Evolutionary conservation across 2,888 invertebrate species (phyloP), one percentile per base, ranked within the genome.

Genomic region (Trachelus iudaicus): DNA sequence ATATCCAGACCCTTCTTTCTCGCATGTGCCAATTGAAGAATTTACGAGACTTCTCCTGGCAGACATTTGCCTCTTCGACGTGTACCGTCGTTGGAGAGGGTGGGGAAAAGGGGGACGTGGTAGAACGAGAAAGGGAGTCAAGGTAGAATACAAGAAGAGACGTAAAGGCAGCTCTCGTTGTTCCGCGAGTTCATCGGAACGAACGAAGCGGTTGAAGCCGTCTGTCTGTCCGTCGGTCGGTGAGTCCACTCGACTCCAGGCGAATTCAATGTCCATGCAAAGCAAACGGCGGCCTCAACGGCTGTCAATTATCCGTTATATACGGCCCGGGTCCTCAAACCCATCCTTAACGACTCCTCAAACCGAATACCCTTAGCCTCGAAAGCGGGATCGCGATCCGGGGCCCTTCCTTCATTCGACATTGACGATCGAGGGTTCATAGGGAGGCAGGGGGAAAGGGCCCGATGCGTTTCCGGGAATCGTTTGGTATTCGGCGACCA

Each of bases 231-330:
- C 79, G 74, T 69, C 68, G 56, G 69, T 30, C 31, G 71, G 15
- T 31, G 71, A 71, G 31, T 30, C 71, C 33, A 13, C 71, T 31
- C 31, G 71, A 71, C 33, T 71, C 15, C 71, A 33, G 71, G 81
- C 87, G 88, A 88, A 89, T 90, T 90, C 89, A 90, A 90, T 90
- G 91, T 90, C 90, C 91, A 90, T 90, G 90, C 91, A 91, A 91
- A 91, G 90, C 89, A 90, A 90, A 89, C 90, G 87, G 85, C 89
- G 88, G 88, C 84, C 83, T 81, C 85, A 86, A 88, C 88, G 90
- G 88, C 91, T 91, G 91, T 91, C 91, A 91, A 91, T 91, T 91
- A 91, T 90, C 90, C 89, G 90, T 91, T 91, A 91, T 91, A 91
- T 91, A 91, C 90, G 90, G 90, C 89, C 89, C 87, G 88, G 90